Conservation (phyloP, 2,113 vertebrate genomes). For the Climacteris rufus region DNA sequence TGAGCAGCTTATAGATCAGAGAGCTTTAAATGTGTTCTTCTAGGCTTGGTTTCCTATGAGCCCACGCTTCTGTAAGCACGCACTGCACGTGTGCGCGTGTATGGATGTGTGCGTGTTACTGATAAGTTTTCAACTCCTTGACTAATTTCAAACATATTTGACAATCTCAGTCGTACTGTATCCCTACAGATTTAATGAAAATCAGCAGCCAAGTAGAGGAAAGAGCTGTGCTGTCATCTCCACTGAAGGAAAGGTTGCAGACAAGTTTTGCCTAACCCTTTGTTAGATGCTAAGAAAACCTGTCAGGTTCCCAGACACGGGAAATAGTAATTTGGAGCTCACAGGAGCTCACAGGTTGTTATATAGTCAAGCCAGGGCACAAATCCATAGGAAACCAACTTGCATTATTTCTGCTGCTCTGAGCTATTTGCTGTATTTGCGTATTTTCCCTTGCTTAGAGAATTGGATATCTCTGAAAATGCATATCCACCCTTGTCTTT, state of each 20-base stretch:
- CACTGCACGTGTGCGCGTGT: accelerated
- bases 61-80: background rate
- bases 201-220: background rate
- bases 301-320: background rate
- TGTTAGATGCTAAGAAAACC: background rate
- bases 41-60: background rate
- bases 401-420: background rate
- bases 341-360: background rate
- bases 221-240: background rate
- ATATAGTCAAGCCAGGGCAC: background rate
- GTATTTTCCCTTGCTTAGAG: background rate
- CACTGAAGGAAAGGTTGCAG: background rate
- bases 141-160: constrained; percentile 10
- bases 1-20: background rate
- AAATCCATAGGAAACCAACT: background rate
- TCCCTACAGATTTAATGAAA: background rate
- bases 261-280: background rate
- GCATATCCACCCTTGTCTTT: background rate
- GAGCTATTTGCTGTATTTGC: background rate
- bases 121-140: background rate
- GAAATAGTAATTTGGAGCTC: background rate
- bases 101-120: background rate
- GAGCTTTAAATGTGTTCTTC: background rate
- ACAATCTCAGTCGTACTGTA: background rate
- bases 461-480: background rate